Conservation (phyloP, 2,797 vertebrate species). For the Periparus ater region DNA sequence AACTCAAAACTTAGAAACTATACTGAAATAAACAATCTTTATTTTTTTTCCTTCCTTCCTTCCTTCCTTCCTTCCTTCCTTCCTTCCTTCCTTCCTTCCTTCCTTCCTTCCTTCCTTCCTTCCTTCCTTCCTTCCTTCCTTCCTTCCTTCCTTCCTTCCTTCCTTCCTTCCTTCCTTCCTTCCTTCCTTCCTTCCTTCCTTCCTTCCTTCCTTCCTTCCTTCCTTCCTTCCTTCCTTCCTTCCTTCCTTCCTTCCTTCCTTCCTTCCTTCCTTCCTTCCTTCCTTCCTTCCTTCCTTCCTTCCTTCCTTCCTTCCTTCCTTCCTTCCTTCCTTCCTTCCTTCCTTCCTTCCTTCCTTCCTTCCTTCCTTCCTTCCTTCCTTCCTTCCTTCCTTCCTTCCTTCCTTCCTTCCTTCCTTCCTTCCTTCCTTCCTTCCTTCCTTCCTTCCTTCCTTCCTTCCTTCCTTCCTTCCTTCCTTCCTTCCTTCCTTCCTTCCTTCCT, state of each 20-base stretch:
- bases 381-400: not conserved
- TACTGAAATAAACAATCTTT: not conserved
- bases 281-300: not conserved
- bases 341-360: not conserved
- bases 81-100: not conserved
- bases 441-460: not conserved
- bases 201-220: not conserved
- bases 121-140: not conserved
- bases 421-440: not conserved
- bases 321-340: not conserved
- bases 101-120: not conserved
- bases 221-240: not conserved
- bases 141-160: not conserved
- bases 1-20: not conserved
- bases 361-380: not conserved
- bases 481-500: not conserved
- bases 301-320: not conserved
- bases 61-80: not conserved
- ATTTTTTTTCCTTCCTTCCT: not conserved
- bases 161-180: not conserved
- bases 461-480: not conserved
- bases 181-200: not conserved
- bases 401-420: not conserved
- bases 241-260: not conserved
- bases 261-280: not conserved